phyloP scores from a whole-genome alignment of 2,888 invertebrate species.

The Nomada ferruginata region DNA sequence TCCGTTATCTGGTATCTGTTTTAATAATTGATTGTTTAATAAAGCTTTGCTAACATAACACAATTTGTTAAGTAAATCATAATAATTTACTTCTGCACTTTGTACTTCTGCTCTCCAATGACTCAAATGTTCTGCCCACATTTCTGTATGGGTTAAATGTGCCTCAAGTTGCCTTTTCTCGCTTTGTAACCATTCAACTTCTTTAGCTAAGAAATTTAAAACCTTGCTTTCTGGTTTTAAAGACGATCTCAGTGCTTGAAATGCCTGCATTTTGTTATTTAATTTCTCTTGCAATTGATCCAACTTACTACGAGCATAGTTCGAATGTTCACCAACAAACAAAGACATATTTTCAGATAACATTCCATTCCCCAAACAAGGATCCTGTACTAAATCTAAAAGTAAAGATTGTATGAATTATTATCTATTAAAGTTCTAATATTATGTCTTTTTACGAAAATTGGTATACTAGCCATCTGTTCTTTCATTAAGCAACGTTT shows the following conservation, averaged over 20 bases:
- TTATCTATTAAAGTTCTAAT: neutral
- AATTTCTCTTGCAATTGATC: constrained; percentile 93
- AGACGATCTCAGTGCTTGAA: constrained; percentile 92
- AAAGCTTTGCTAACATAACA: neutral
- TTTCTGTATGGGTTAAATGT: constrained; percentile 93
- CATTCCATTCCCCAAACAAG: constrained; percentile 75
- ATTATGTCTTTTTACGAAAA: constrained; percentile 4
- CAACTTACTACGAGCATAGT: constrained; percentile 92
- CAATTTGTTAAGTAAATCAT: constrained; percentile 10
- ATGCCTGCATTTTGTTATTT: constrained; percentile 92
- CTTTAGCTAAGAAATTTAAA: constrained; percentile 91
- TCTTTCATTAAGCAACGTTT: constrained; percentile 88
- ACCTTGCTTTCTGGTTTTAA: constrained; percentile 94
- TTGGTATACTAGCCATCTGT: constrained; percentile 76
- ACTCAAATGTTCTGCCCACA: constrained; percentile 95
- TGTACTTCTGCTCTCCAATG: constrained; percentile 94
- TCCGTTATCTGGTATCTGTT: constrained; percentile 87
- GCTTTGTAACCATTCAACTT: constrained; percentile 92
- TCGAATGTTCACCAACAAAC: constrained; percentile 93
- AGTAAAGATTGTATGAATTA: constrained; percentile 7
- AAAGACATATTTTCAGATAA: constrained; percentile 81
- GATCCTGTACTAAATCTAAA: constrained; percentile 78
- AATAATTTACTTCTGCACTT: constrained; percentile 89
- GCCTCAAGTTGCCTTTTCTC: constrained; percentile 93
- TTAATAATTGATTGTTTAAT: constrained; percentile 5